Evolutionary conservation across 2,797 vertebrate genomes (phyloP).

Genomic region (Oreonectes daqikongensis): DNA sequence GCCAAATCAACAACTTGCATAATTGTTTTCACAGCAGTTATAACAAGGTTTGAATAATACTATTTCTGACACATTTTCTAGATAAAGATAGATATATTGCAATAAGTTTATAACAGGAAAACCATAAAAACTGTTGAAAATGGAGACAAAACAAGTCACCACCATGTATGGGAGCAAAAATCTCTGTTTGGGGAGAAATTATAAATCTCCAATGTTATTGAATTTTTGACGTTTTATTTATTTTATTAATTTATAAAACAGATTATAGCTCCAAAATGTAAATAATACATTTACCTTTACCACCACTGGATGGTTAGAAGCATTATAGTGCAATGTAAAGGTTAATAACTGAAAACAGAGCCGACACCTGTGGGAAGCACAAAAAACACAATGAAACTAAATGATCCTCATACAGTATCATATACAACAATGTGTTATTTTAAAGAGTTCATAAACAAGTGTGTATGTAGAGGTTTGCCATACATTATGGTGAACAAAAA

Average conservation of each 20-base stretch:
- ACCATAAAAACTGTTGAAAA: background rate
- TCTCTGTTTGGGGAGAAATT: no score
- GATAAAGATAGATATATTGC: background rate
- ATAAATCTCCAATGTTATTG: no score
- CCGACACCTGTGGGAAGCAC: conserved; percentile 77
- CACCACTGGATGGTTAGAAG: conserved; percentile 75
- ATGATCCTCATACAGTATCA: background rate
- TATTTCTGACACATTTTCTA: background rate
- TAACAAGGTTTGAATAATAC: background rate
- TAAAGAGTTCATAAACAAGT: no score
- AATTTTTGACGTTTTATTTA: no score
- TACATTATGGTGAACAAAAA: no score
- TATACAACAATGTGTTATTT: no score
- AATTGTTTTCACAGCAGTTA: no score
- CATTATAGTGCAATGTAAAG: conserved; percentile 83
- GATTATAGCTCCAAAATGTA: background rate
- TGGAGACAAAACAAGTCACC: no score
- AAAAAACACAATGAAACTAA: background rate
- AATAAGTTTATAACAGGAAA: background rate
- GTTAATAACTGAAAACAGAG: conserved; percentile 93
- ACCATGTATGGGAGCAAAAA: no score
- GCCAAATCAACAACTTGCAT: background rate
- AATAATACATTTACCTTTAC: conserved; percentile 78
- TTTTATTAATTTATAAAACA: no score
- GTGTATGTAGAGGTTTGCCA: no score